Base-by-base conservation (phyloP, 2,888 invertebrate species). In the Drosophila affinis region DNA sequence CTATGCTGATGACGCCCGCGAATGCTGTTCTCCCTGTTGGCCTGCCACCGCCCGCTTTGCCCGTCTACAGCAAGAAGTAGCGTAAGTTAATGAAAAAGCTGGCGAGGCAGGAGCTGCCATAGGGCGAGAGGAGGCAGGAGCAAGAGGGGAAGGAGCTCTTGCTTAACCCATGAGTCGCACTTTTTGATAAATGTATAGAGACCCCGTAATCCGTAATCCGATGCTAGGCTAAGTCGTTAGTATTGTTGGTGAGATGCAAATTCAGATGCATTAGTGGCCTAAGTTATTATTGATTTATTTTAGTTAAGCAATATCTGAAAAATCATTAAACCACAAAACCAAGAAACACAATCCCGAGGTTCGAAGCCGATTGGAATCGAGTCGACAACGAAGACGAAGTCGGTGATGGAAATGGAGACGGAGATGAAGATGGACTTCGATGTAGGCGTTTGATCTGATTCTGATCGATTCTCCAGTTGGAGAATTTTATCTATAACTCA, bases 21-120 rank as follows among this genome's bases (percentile, higher is more conserved):
- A 27, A 34, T 27, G 18, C 32, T 47, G 21, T 34, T 39, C 45
- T 12, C 18, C 34, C 18, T 14, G 24, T 49, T 10, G 72, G 68
- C 46, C 67, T 78, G 24, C 68, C 73, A 12, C 71, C 75, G 46
- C 61, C 78, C 3, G 65, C 84, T 56, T 62, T 81, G 77, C 84
- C 83, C 60, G 67, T 80, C 34, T 88, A 84, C 76, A 78, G 62
- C 77, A 84, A 84, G 48, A 84, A 84, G 72, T 88, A 83, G 76
- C 69, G n/a, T 39, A 7, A 7, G 14, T 14, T 14, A 7, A n/a
- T n/a, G 5, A 7, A 7, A 6, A 6, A n/a, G 6, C 7, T 7
- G 39, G 2, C n/a, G 7, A 39, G 39, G n/a, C n/a, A 39, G n/a
- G 7, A 14, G 14, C 14, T 39, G 39, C n/a, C n/a, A n/a, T 14